Conservation (phyloP, 2,797 vertebrate species). For the Ptychobarbus kaznakovi region DNA sequence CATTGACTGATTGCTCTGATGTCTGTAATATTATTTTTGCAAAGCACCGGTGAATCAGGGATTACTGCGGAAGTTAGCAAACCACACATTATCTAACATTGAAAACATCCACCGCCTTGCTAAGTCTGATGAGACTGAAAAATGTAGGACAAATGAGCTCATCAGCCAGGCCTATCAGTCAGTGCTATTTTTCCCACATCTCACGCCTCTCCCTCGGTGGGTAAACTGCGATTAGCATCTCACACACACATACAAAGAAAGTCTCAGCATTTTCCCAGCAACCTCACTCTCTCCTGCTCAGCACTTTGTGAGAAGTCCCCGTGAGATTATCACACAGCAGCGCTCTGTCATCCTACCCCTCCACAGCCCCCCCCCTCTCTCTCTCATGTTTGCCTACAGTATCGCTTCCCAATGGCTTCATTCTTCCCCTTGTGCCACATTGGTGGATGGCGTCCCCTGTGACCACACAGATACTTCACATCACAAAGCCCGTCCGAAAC, state of each 20-base stretch:
- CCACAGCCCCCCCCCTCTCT: slow-evolving; percentile 23
- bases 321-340: slow-evolving; percentile 70
- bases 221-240: slow-evolving; percentile 58
- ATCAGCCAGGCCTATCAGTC: slow-evolving; percentile 39
- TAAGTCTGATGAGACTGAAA: slow-evolving; percentile 12
- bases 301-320: slow-evolving; percentile 63
- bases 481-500: slow-evolving; percentile 36
- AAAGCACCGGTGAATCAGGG: not conserved
- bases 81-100: not conserved
- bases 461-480: slow-evolving; percentile 46
- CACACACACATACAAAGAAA: slow-evolving; percentile 51
- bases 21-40: slow-evolving; percentile 15
- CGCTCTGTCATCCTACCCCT: slow-evolving; percentile 64
- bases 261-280: slow-evolving; percentile 71
- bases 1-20: not conserved
- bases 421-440: slow-evolving; percentile 46
- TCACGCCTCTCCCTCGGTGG: slow-evolving; percentile 50
- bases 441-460: slow-evolving; percentile 45
- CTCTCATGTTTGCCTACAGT: slow-evolving; percentile 38
- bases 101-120: not conserved
- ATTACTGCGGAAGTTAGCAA: slow-evolving; percentile 22
- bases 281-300: slow-evolving; percentile 59
- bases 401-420: slow-evolving; percentile 57
- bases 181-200: slow-evolving; percentile 56
- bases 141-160: slow-evolving; percentile 22